Base-by-base conservation (phyloP, 2,888 invertebrate genomes). In the Cecidostiba fungosa region DNA sequence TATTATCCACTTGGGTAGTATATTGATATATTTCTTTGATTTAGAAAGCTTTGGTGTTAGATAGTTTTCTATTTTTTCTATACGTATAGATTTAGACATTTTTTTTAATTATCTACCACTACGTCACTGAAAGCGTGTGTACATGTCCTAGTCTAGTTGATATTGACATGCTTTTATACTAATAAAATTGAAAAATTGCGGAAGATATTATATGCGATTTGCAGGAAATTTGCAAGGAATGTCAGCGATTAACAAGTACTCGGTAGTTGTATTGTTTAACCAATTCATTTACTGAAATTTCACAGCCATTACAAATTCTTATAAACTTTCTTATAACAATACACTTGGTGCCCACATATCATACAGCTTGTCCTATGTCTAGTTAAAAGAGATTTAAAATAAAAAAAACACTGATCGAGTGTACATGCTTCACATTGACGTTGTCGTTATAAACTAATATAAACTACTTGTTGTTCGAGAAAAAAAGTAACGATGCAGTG, bases 391-490 rank as follows among this genome's bases (percentile, higher is more conserved):
- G 26, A 32, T 77, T 8, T 66, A 10, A 0, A 62, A 62, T 54
- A 74, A 36, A 77, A 69, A 82, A 36, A n/a, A n/a, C n/a, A 70
- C 36, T 77, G 70, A 77, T 54, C 69, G 29, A 80, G 76, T 77
- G 77, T 69, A 77, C 77, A 70, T 82, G 82, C 82, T 82, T 36
- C 77, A 82, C 76, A 82, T 82, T 23, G 69, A 82, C 50, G n/a
- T 77, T 36, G 39, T 82, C 77, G 3, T 19, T 76, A 77, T 32
- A 70, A n/a, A 36, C 66, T 69, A 82, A 23, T 39, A n/a, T 8
- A n/a, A 1, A 54, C 82, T 82, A 82, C 69, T 62, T 32, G 47
- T 80, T 72, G 23, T 36, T 69, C 19, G 16, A 32, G 29, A 47
- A 50, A 80, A 50, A 70, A 59, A 29, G 16, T 78, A 39, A 78